A percentile compares a stretch with the other conserved stretches of the same genome.
phyloP scores from a whole-genome alignment of 1,140 invertebrate species.

The Drosophila murphyi region DNA sequence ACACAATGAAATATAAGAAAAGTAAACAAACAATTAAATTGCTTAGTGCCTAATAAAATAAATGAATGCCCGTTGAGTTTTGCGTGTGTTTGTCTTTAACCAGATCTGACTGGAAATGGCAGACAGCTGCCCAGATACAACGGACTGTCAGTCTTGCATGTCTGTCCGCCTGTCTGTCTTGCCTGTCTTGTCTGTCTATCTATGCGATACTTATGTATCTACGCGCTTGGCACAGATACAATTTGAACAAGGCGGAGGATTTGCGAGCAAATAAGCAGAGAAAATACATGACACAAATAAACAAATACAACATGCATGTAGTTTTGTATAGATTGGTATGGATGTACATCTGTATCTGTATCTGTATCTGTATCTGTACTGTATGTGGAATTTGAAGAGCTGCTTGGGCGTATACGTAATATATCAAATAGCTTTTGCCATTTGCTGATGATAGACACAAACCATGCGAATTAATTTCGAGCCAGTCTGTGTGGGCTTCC shows the following conservation, averaged over 20 bases:
- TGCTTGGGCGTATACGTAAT: conserved; percentile 64
- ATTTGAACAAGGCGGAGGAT: conserved; percentile 36
- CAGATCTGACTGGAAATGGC: conserved; percentile 49
- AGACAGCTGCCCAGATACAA: conserved; percentile 39
- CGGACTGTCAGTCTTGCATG: background rate
- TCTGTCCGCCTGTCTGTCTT: background rate
- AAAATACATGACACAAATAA: conserved; percentile 5
- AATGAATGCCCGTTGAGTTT: conserved; percentile 62
- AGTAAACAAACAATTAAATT: conserved; percentile 84
- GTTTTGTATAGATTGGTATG: conserved; percentile 13
- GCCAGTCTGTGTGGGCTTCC: background rate
- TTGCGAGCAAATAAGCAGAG: conserved; percentile 32
- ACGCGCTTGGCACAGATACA: conserved; percentile 47
- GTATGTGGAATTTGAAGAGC: background rate
- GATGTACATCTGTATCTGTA: background rate
- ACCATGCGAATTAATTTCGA: conserved; percentile 35
- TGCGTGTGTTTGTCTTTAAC: conserved; percentile 29
- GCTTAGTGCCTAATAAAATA: conserved; percentile 80
- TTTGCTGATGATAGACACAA: conserved; percentile 33
- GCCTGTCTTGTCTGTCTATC: background rate
- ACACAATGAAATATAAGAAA: conserved; percentile 77
- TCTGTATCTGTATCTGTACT: background rate
- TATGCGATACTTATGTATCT: conserved; percentile 22
- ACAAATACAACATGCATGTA: conserved; percentile 8
- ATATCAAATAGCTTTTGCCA: conserved; percentile 48